Conservation (phyloP, 2,888 invertebrate genomes). For the Trypoxylon attenuatum region DNA sequence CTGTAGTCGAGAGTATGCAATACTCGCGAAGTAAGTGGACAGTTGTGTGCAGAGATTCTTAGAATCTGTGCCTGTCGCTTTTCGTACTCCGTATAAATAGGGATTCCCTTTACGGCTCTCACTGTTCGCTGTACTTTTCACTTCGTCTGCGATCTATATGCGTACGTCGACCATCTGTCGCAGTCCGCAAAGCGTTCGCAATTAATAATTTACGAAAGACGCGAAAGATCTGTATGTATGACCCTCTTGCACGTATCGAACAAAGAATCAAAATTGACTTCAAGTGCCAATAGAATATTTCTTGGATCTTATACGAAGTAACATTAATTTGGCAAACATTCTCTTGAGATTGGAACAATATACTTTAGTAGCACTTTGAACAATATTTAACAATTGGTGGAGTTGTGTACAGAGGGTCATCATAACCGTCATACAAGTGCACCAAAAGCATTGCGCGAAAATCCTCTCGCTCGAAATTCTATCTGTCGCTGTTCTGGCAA, state of each 20-base stretch:
- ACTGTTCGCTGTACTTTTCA: slow-evolving; percentile 46
- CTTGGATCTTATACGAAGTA: too few relatives aligned
- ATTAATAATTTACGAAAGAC: slow-evolving; percentile 31
- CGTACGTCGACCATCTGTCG: slow-evolving; percentile 18
- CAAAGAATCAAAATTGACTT: too few relatives aligned
- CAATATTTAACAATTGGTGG: too few relatives aligned
- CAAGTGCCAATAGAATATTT: too few relatives aligned
- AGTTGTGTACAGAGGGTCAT: too few relatives aligned
- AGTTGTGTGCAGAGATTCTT: neutral
- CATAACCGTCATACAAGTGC: too few relatives aligned
- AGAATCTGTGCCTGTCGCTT: slow-evolving; percentile 22
- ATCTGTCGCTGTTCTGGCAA: slow-evolving; percentile 20
- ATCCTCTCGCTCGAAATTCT: slow-evolving; percentile 30
- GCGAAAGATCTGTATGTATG: neutral
- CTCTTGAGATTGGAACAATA: too few relatives aligned
- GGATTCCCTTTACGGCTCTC: slow-evolving; percentile 31
- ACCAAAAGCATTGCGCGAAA: slow-evolving; percentile 5
- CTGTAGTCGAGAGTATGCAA: neutral
- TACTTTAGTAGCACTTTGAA: too few relatives aligned
- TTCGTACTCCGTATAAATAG: slow-evolving; percentile 28
- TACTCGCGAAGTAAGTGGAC: neutral
- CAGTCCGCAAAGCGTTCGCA: slow-evolving; percentile 30
- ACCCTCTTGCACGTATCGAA: too few relatives aligned
- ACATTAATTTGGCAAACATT: too few relatives aligned
- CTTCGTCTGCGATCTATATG: slow-evolving; percentile 33